phyloP scores from a whole-genome alignment of 2,113 vertebrate genomes.

The Aplodontia rufa region DNA sequence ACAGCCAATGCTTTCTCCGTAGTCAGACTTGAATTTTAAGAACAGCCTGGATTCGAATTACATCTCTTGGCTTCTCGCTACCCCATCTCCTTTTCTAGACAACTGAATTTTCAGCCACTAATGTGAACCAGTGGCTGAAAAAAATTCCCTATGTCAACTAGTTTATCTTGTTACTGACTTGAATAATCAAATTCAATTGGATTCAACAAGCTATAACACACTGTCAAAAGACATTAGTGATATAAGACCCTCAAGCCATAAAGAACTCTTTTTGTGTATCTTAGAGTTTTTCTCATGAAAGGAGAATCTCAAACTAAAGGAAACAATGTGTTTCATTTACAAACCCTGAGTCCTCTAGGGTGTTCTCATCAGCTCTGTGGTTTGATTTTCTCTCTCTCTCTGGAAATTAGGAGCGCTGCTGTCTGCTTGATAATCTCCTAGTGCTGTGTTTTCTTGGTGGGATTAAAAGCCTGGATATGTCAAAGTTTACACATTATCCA shows the following conservation, averaged over 20 bases:
- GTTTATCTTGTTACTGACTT: constrained; percentile 70
- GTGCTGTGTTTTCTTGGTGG: constrained; percentile 5
- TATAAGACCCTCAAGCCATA: constrained; percentile 27
- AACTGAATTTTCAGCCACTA: constrained; percentile 59
- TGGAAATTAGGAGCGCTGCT: not conserved
- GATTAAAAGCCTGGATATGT: constrained; percentile 33
- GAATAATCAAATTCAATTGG: constrained; percentile 73
- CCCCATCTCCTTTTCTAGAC: constrained; percentile 17
- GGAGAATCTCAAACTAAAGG: constrained; percentile 45
- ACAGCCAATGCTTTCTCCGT: not conserved
- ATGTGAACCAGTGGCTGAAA: constrained; percentile 61
- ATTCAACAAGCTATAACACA: constrained; percentile 73
- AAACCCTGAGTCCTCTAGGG: not conserved
- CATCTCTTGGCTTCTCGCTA: not conserved
- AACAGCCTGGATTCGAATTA: constrained; percentile 29
- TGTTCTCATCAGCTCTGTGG: not conserved
- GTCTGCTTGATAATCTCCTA: constrained; percentile 20
- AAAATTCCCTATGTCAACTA: constrained; percentile 55
- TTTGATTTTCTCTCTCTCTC: constrained; percentile 3
- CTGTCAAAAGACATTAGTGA: constrained; percentile 72
- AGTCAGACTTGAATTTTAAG: constrained; percentile 24
- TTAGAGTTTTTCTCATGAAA: constrained; percentile 63
- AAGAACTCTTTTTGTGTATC: constrained; percentile 56
- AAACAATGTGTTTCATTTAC: constrained; percentile 57
- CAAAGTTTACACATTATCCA: not conserved